Conservation (phyloP, 92 coral and sea anemone species). For the Phenganax subtilis region DNA sequence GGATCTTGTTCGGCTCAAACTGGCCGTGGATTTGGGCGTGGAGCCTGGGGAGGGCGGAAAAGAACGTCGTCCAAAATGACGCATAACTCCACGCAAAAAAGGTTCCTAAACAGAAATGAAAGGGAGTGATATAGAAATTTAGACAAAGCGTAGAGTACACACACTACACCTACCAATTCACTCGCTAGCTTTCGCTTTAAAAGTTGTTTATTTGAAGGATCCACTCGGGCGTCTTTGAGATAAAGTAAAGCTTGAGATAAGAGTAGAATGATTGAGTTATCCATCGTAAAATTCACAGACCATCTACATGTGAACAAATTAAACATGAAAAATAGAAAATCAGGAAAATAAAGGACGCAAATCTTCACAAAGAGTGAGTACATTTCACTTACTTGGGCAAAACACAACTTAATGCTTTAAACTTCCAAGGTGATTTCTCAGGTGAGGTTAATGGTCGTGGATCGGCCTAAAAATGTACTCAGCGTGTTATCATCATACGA, state of each 20-base stretch:
- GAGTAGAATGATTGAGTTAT: constrained; percentile 70
- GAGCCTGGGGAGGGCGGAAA: constrained; percentile 86
- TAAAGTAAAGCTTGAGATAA: constrained; percentile 89
- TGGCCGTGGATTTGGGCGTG: constrained; percentile 58
- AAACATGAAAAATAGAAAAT: background rate
- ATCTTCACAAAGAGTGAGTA: background rate
- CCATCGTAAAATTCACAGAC: constrained; percentile 82
- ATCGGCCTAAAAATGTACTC: constrained; percentile 10
- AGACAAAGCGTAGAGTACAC: background rate
- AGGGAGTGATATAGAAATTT: background rate
- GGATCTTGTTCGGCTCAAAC: constrained; percentile 57
- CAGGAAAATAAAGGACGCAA: background rate
- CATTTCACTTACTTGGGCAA: constrained; percentile 35
- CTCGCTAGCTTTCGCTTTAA: constrained; percentile 92
- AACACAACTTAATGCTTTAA: constrained; percentile 34
- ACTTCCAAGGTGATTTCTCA: constrained; percentile 36
- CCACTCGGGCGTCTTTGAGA: constrained; percentile 82
- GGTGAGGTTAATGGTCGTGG: constrained; percentile 35
- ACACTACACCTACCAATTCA: constrained; percentile 64
- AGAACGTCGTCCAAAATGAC: constrained; percentile 83
- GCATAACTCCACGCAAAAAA: constrained; percentile 78
- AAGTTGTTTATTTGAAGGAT: constrained; percentile 81
- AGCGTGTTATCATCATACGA: background rate
- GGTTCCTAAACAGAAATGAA: constrained; percentile 58
- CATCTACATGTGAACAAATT: constrained; percentile 32